Evolutionary conservation across 2,888 invertebrate species (phyloP), one percentile per base, ranked within the genome.

Genomic region (Monoplex corrugatus): DNA sequence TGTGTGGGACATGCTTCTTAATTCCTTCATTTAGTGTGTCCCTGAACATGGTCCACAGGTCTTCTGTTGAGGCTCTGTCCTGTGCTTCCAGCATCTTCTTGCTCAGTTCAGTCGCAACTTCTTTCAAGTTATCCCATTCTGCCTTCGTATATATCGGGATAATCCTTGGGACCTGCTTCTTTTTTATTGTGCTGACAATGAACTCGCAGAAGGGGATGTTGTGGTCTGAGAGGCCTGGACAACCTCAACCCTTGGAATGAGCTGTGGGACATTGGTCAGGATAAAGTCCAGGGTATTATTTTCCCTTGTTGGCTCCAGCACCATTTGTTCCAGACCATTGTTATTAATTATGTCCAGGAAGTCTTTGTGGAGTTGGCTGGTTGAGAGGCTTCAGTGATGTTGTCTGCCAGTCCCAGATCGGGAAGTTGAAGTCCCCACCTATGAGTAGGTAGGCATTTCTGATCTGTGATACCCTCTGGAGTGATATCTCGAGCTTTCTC

Each of bases 401-500:
- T 63, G 63, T 63, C 63, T 63, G 63, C 23, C 80, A 80, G 43
- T 38, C 40, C 40, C 40, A 40, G 23, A 16, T 28, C 23, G 80
- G 80, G 28, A 80, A 40, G 80, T 28, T 80, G 80, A 80, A 80
- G 80, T 80, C 80, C 40, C 80, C 80, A 23, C 43, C 80, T 3
- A 80, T 43, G 2, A 80, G 80, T 40, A 80, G 80, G 80, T 40
- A 8, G n/a, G n/a, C n/a, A n/a, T n/a, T n/a, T n/a, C n/a, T n/a
- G n/a, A n/a, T n/a, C n/a, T n/a, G n/a, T n/a, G n/a, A n/a, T 35
- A 32, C 84, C 84, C 84, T 84, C 38, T 84, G 84, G 84, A 84
- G 28, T 13, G 32, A 84, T 8, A 2, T 32, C 19, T 40, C 23
- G 28, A 84, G 38, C 1, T 50, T 57, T 1, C n/a, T 57, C 13